A percentile compares a stretch with the other conserved stretches of the same genome.
phyloP scores from a whole-genome alignment of 1,140 invertebrate genomes.

The Drosophila grimshawi region DNA sequence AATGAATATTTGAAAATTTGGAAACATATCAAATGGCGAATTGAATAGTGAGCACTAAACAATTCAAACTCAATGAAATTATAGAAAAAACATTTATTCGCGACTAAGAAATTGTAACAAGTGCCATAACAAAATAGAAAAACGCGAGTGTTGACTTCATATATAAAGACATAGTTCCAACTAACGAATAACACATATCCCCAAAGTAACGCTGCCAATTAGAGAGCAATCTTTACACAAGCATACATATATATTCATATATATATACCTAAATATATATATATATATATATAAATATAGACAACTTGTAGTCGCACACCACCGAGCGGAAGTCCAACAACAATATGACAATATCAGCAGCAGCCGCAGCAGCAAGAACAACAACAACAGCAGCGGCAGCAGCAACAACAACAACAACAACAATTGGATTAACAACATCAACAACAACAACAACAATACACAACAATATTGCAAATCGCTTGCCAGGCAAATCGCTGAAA shows the following conservation, averaged over 20 bases:
- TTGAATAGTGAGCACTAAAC: slow-evolving; percentile 55
- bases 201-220: slow-evolving; percentile 45
- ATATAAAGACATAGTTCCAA: slow-evolving; percentile 13
- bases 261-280: slow-evolving; percentile 39
- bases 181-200: slow-evolving; percentile 55
- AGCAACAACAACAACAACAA: slow-evolving; percentile 49
- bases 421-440: slow-evolving; percentile 24
- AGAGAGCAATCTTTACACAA: slow-evolving; percentile 14
- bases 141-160: slow-evolving; percentile 35
- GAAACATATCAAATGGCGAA: slow-evolving; percentile 84
- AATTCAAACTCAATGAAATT: slow-evolving; percentile 9
- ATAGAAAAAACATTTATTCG: slow-evolving; percentile 8
- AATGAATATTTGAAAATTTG: slow-evolving; percentile 83
- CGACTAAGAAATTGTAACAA: slow-evolving; percentile 17
- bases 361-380: slow-evolving; percentile 31
- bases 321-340: slow-evolving; percentile 49
- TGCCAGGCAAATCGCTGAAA: slow-evolving; percentile 66
- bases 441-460: slow-evolving; percentile 16
- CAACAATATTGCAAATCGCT: slow-evolving; percentile 63
- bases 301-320: slow-evolving; percentile 34
- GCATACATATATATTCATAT: slow-evolving; percentile 16
- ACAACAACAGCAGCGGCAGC: slow-evolving; percentile 2
- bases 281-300: slow-evolving; percentile 39
- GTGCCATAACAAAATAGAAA: slow-evolving; percentile 53
- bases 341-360: slow-evolving; percentile 80